Evolutionary conservation across 1,140 invertebrate genomes (phyloP), one percentile per base, ranked within the genome.

Genomic region (Drosophila mayri): DNA sequence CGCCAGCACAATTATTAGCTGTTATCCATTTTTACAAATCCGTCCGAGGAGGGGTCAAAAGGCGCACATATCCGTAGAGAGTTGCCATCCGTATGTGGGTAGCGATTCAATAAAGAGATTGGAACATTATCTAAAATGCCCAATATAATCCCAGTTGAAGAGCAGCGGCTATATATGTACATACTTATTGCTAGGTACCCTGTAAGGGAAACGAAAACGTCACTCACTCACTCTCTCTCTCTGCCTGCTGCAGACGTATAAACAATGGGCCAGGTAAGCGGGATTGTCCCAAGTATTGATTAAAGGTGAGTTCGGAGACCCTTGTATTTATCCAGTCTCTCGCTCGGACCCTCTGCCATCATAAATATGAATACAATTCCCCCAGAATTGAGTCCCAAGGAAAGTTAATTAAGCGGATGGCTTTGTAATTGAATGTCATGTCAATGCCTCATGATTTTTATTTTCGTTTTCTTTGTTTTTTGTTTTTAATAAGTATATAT

Each of bases 361-460:
- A 41, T 16, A 22, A 38, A 50, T 30, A 30, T 22, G 14, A 66
- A 50, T 44, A 66, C 41, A 66, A 54, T 70, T 44, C 22, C 22
- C 18, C 16, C 11, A 38, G 20, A 37, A 44, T 37, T 22, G 66
- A 18, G 61, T 28, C 63, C 63, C 35, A 30, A 30, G 38, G 18
- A 44, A 65, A 70, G 38, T 54, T 35, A 70, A 38, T 38, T 58
- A 72, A 30, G 68, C 49, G 25, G 25, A 59, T 50, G 40, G 57
- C 32, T 47, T 47, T 54, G 10, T 75, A 81, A 81, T 83, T 87
- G 84, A 88, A 88, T 83, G 83, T 81, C 84, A 76, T 88, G 81
- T 76, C 65, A 83, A 86, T 86, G 76, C 62, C 79, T 77, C 81
- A 52, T 73, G 73, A 77, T 77, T 85, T 76, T 75, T 65, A 58